A percentile compares a stretch with the other conserved stretches of the same genome.
phyloP scores from a whole-genome alignment of 2,113 vertebrate species.

The Dromiciops gliroides region DNA sequence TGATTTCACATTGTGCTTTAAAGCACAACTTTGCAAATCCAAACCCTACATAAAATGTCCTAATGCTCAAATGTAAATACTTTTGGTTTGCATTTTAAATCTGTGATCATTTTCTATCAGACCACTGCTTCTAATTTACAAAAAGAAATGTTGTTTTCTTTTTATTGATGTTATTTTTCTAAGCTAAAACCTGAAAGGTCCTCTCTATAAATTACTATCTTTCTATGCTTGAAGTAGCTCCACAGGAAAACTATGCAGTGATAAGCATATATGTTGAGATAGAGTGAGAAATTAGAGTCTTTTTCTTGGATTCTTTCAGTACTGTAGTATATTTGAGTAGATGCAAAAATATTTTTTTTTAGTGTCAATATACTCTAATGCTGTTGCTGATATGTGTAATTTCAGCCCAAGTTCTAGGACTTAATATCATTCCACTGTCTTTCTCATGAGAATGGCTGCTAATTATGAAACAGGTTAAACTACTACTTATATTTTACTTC shows the following conservation, averaged over 20 bases:
- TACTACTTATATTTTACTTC: slow-evolving; percentile 42
- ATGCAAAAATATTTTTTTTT: neutral
- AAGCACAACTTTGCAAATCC: neutral
- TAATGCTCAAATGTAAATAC: neutral
- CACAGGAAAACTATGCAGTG: slow-evolving; percentile 8
- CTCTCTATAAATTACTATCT: neutral
- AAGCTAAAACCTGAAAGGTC: neutral
- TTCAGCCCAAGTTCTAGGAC: slow-evolving; percentile 19
- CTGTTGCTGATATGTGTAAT: neutral
- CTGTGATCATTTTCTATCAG: neutral
- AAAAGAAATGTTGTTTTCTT: neutral
- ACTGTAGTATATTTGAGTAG: slow-evolving; percentile 10
- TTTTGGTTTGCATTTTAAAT: neutral
- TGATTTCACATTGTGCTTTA: neutral
- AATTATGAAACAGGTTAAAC: slow-evolving; percentile 31
- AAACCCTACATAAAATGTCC: neutral
- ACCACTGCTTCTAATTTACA: neutral
- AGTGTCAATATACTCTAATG: neutral
- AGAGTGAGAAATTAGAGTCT: neutral
- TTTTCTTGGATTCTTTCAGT: neutral
- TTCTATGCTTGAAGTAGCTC: slow-evolving; percentile 29
- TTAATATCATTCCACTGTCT: slow-evolving; percentile 33
- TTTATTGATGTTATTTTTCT: slow-evolving; percentile 16
- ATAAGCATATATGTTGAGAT: slow-evolving; percentile 28
- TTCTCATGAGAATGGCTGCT: slow-evolving; percentile 13